Conservation (phyloP, 2,888 invertebrate genomes). For the Calliphora vomitoria region DNA sequence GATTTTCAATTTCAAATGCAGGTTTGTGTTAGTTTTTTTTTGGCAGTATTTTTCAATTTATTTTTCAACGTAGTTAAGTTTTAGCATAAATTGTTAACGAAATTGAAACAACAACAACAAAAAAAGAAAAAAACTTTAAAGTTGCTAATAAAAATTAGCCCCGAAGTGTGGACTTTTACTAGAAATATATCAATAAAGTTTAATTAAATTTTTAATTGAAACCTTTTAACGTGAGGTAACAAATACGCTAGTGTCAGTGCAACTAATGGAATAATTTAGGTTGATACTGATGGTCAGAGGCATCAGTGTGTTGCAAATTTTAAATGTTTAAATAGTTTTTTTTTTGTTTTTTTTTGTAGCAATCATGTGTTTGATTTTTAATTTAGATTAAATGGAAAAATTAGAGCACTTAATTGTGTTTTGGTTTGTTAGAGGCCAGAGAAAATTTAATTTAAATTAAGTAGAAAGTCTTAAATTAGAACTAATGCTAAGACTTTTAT, state of each 20-base stretch:
- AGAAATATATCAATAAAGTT: conserved; percentile 48
- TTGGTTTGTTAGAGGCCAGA: too few relatives aligned
- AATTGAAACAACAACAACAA: background rate
- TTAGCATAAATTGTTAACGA: conserved; percentile 37
- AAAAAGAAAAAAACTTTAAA: background rate
- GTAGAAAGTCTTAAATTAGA: too few relatives aligned
- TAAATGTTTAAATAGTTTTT: background rate
- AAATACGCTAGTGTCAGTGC: background rate
- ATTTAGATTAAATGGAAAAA: too few relatives aligned
- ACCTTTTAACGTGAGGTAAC: conserved; percentile 39
- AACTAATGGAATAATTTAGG: conserved; percentile 13
- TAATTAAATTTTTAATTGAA: conserved; percentile 61
- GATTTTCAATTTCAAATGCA: conserved; percentile 51
- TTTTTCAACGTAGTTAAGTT: background rate
- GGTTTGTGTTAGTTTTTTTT: background rate
- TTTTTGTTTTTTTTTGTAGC: background rate
- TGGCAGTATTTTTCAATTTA: conserved; percentile 19
- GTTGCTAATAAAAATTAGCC: conserved; percentile 18
- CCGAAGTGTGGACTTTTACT: conserved; percentile 8
- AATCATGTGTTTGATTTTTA: background rate
- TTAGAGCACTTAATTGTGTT: too few relatives aligned
- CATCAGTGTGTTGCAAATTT: background rate
- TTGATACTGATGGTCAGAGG: conserved; percentile 1
- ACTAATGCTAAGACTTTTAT: too few relatives aligned
- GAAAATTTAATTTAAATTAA: too few relatives aligned